Conservation (phyloP, 2,113 vertebrate genomes). For the Phylloscopus whistleri region DNA sequence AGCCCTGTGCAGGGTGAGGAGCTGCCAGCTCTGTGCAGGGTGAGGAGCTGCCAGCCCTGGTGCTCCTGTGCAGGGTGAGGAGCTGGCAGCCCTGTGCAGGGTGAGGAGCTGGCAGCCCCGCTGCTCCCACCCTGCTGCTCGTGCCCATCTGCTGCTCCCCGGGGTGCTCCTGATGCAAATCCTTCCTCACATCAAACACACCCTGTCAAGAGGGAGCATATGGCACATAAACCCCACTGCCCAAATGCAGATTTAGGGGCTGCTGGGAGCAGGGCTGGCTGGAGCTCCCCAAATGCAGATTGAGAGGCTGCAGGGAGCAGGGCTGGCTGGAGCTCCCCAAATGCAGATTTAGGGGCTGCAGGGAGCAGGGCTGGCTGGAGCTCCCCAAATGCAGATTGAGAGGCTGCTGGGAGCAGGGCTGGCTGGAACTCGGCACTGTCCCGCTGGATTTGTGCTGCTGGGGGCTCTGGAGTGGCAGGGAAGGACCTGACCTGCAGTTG, state of each 20-base stretch:
- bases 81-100: too few relatives aligned
- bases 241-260: not conserved
- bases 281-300: not conserved
- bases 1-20: not conserved
- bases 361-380: not conserved
- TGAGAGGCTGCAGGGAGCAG: not conserved
- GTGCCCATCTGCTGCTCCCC: not conserved
- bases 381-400: not conserved
- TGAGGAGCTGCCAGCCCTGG: too few relatives aligned
- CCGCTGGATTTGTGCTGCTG: not conserved
- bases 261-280: not conserved
- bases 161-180: not conserved
- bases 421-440: not conserved
- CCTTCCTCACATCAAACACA: not conserved
- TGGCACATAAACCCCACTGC: not conserved
- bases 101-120: not conserved
- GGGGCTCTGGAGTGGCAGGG: not conserved
- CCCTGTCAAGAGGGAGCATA: not conserved
- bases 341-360: not conserved
- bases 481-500: not conserved
- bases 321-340: not conserved
- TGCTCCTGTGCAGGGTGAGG: too few relatives aligned
- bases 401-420: not conserved
- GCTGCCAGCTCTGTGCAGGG: too few relatives aligned
- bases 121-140: not conserved